Evolutionary conservation across 2,888 invertebrate genomes (phyloP).

Genomic region (Acleris literana): DNA sequence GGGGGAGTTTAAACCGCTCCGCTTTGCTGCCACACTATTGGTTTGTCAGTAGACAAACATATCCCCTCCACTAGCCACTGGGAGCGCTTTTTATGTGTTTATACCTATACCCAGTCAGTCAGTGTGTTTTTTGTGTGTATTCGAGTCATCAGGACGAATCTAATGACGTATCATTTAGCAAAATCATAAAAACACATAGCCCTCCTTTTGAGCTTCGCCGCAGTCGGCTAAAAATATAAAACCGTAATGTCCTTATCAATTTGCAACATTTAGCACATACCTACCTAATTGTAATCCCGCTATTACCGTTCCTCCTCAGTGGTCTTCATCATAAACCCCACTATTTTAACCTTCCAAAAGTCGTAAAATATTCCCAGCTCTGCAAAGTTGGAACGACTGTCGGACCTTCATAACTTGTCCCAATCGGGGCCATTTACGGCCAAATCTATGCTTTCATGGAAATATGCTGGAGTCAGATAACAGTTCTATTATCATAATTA

Average conservation of each 20-base stretch:
- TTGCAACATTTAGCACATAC: neutral
- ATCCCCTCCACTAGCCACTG: no score
- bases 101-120: no score
- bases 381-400: constrained; percentile 2
- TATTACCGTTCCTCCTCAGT: neutral
- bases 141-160: no score
- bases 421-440: neutral
- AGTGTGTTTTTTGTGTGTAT: no score
- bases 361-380: constrained; percentile 1
- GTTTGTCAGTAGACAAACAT: no score
- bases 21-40: no score
- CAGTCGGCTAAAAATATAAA: no score
- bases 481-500: neutral
- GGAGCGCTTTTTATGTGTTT: no score
- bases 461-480: constrained; percentile 2
- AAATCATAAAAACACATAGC: no score
- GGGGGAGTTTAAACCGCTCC: no score
- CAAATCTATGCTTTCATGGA: constrained; percentile 9
- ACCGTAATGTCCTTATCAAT: neutral
- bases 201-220: no score
- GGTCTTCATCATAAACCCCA: neutral
- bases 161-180: no score
- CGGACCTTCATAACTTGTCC: constrained; percentile 13
- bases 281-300: neutral
- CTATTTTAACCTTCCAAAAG: neutral